These are phyloP conservation scores for Amphipyra berbera DNA, from an alignment of 2,888 invertebrate species.

Conservation along the genomic window DNA sequence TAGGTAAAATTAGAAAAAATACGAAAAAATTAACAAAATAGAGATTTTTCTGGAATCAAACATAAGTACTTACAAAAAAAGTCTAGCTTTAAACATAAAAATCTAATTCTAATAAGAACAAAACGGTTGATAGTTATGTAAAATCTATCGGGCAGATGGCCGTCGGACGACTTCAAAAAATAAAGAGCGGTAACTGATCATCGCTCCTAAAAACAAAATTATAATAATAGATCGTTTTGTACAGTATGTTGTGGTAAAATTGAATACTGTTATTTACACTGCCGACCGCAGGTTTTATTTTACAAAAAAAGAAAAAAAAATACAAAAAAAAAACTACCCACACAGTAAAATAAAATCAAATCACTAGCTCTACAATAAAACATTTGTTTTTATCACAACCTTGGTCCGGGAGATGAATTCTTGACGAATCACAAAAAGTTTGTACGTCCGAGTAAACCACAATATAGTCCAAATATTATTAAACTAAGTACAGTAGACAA, in stretches of 20 bases:
- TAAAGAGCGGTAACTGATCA: neutral
- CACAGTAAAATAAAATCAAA: slow-evolving; percentile 16
- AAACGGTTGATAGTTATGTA: slow-evolving; percentile 1
- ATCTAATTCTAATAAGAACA: neutral
- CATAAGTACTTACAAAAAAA: neutral
- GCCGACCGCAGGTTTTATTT: neutral
- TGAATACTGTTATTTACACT: neutral
- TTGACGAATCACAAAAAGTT: slow-evolving; percentile 71
- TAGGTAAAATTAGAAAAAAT: neutral
- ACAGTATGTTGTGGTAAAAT: slow-evolving; percentile 1
- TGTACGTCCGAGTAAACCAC: slow-evolving; percentile 71
- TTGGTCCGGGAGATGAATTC: slow-evolving; percentile 72
- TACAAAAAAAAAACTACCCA: slow-evolving; percentile 14
- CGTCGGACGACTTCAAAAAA: slow-evolving; percentile 33
- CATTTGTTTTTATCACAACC: slow-evolving; percentile 68
- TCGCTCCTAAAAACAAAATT: neutral
- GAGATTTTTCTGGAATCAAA: no score
- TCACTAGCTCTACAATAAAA: slow-evolving; percentile 51
- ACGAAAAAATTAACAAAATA: neutral
- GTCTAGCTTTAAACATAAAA: neutral
- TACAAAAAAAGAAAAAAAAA: neutral
- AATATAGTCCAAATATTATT: slow-evolving; percentile 67
- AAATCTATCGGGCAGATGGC: slow-evolving; percentile 2
- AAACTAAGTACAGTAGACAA: slow-evolving; percentile 65
- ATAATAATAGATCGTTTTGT: neutral